Evolutionary conservation across 53 echinoderm and acorn worm species (phyloP).

Genomic region (Holothuria leucospilota): DNA sequence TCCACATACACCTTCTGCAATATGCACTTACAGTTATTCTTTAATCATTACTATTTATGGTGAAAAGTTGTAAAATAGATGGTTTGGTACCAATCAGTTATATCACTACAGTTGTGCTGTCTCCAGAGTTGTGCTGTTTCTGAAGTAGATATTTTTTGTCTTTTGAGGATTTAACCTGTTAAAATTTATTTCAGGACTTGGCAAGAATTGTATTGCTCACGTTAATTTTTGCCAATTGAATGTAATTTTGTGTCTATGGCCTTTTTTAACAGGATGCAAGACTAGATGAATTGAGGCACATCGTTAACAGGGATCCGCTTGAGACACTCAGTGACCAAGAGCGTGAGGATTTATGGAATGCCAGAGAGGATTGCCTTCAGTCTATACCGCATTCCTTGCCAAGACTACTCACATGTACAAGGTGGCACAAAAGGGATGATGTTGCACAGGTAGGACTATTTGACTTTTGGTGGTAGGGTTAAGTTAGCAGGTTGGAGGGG

Average conservation of each 20-base stretch:
- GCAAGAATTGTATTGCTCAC: not conserved
- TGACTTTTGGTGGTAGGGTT: too few species aligned
- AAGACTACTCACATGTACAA: slow-evolving; percentile 82
- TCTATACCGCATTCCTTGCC: slow-evolving; percentile 90
- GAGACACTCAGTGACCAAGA: slow-evolving; percentile 88
- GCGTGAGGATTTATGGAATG: slow-evolving; percentile 75
- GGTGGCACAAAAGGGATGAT: slow-evolving; percentile 80
- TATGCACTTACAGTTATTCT: too few species aligned
- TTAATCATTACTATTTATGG: too few species aligned
- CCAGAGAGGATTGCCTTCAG: slow-evolving; percentile 78
- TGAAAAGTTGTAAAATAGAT: too few species aligned
- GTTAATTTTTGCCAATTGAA: too few species aligned
- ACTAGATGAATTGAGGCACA: slow-evolving; percentile 73
- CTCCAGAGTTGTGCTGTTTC: too few species aligned
- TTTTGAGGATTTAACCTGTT: not conserved
- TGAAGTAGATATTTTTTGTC: too few species aligned
- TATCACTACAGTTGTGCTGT: too few species aligned
- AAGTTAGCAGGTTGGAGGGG: not conserved
- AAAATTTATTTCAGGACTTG: not conserved
- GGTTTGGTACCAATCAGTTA: too few species aligned
- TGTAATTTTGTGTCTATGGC: not conserved
- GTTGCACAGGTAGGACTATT: slow-evolving; percentile 80
- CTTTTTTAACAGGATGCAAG: slow-evolving; percentile 50
- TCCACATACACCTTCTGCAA: too few species aligned
- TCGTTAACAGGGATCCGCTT: slow-evolving; percentile 88